Base-by-base conservation (phyloP, 2,113 vertebrate genomes). In the Pipa parva region DNA sequence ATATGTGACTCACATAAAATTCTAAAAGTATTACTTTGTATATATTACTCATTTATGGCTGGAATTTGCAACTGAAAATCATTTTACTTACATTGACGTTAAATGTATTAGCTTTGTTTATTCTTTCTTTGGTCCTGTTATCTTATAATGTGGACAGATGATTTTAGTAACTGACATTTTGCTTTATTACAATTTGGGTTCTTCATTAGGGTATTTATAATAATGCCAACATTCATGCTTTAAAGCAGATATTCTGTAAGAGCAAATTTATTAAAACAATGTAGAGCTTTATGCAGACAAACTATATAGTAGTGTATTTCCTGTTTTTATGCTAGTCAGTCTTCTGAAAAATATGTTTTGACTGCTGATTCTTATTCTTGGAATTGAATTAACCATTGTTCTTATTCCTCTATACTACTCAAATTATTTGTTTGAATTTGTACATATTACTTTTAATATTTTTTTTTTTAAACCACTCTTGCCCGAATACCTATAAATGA, bases 21-120 rank as follows among this genome's bases (percentile, higher is more conserved):
- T 60, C 8, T 39, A 45, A 33, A 20, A 27, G 25, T 46, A 61
- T 46, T 61, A 29, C 59, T 61, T 24, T 36, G 18, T 36, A 15
- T 61, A 61, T 46, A 36, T 20, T 11, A 58, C 18, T 3, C 2
- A 58, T 29, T 58, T 58, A 58, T 28, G 4, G 15, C 13, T 18
- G 26, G 15, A 28, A 45, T 9, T 9, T 61, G 13, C 2, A 26
- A 29, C 39, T 46, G 42, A 18, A 46, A 61, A 46, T 61, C 39
- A 61, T 48, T 24, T 46, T 46, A 28, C 7, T 61, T 28, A 46
- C 36, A 18, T 46, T 28, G 59, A 61, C 59, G 13, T 48, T 61
- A 46, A 60, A 60, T 48, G 18, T 61, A 46, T 46, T 39, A 29
- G 17, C n/a, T 29, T 61, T 61, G 55, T 48, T 48, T 28, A 61